These are phyloP conservation scores for Pocillopora grandis DNA, from an alignment of 92 coral and sea anemone genomes.

Conservation along the genomic window DNA sequence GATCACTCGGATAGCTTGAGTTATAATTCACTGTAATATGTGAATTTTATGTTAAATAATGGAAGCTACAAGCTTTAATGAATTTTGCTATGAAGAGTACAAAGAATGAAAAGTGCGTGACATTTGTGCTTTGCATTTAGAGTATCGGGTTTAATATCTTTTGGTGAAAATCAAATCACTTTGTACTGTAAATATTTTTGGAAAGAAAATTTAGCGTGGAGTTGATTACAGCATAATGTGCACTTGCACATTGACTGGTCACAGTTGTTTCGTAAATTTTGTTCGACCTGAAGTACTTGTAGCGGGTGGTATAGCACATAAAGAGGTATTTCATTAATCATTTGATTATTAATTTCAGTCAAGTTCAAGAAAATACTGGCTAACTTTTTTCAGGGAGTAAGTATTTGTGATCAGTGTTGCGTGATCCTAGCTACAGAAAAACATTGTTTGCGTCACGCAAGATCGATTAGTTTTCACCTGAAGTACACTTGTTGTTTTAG, in stretches of 20 bases:
- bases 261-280: too few relatives aligned
- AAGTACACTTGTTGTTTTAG: background rate
- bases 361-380: background rate
- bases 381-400: background rate
- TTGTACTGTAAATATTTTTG: too few relatives aligned
- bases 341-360: too few relatives aligned
- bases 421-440: background rate
- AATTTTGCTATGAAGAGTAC: background rate
- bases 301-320: too few relatives aligned
- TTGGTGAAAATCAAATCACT: too few relatives aligned
- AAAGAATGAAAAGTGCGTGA: background rate
- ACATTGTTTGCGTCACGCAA: background rate
- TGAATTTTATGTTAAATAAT: background rate
- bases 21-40: background rate
- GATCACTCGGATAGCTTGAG: background rate
- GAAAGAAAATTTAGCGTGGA: too few relatives aligned
- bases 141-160: too few relatives aligned
- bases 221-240: too few relatives aligned
- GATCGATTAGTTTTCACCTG: too few relatives aligned
- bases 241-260: too few relatives aligned
- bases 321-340: too few relatives aligned
- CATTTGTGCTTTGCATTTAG: background rate
- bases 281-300: too few relatives aligned
- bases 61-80: background rate
- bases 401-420: background rate